These are phyloP conservation scores for Petrocephalus microphthalmus DNA, from an alignment of 2,113 vertebrate species.

Conservation along the genomic window DNA sequence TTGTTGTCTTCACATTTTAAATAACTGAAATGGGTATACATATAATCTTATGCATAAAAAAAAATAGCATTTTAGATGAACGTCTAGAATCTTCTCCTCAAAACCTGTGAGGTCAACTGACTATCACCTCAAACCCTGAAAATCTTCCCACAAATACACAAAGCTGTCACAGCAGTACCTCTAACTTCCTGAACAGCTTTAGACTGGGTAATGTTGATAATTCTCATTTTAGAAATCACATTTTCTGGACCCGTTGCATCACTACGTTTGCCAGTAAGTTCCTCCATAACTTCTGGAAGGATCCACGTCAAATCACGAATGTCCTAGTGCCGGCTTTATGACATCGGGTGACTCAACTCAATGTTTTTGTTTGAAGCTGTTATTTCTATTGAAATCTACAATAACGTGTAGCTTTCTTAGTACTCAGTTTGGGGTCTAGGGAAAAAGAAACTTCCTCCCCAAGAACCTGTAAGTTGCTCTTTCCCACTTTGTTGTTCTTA, in stretches of 20 bases:
- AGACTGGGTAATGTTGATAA: neutral
- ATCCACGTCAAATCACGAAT: neutral
- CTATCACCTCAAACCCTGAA: neutral
- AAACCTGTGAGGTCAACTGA: neutral
- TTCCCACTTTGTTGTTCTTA: neutral
- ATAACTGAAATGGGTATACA: neutral
- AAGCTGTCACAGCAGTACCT: neutral
- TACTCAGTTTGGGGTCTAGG: neutral
- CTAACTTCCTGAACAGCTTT: neutral
- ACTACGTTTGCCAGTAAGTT: neutral
- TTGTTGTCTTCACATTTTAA: neutral
- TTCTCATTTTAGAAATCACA: neutral
- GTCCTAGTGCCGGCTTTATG: neutral
- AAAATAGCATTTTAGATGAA: neutral
- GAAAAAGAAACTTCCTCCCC: neutral
- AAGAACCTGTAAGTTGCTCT: neutral
- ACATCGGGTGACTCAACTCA: neutral
- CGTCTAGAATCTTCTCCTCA: neutral
- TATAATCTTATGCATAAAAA: neutral
- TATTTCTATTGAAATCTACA: neutral
- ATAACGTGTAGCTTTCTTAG: neutral
- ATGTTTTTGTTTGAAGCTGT: neutral
- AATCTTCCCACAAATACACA: neutral
- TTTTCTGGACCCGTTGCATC: neutral
- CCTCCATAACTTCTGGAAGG: neutral